Evolutionary conservation across 2,113 vertebrate genomes (phyloP).

Genomic region (Megaceryle maxima): DNA sequence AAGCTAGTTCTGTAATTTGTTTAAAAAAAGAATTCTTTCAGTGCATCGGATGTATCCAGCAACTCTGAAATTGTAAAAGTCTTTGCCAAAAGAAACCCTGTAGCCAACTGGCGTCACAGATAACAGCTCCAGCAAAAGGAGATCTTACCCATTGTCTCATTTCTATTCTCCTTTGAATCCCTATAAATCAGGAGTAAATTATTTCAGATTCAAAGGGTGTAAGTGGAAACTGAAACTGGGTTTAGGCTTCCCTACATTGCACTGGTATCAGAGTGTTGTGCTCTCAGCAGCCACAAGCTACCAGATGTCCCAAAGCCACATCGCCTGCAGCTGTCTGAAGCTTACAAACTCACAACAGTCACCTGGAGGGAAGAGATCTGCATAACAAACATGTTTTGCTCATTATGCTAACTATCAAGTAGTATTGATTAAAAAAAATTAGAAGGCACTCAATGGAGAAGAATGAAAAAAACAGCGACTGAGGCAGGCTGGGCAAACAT

Average conservation of each 20-base stretch:
- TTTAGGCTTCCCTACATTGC: not conserved
- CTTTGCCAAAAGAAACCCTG: not conserved
- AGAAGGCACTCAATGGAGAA: not conserved
- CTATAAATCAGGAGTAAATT: not conserved
- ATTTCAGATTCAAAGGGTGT: not conserved
- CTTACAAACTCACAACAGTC: not conserved
- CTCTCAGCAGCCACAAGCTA: not conserved
- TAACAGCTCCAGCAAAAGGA: not conserved
- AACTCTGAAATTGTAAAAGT: not conserved
- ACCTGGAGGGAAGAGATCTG: not conserved
- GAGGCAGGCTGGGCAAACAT: not conserved
- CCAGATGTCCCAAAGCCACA: not conserved
- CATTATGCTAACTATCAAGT: not conserved
- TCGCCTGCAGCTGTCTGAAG: not conserved
- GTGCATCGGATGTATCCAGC: not conserved
- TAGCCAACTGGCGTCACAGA: fast-evolving
- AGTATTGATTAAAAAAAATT: not conserved
- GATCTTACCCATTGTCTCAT: not conserved
- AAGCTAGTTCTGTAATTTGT: not conserved
- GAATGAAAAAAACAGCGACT: not conserved
- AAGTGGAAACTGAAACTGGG: not conserved
- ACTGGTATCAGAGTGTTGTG: not conserved
- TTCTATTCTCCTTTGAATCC: not conserved
- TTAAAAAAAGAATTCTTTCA: not conserved
- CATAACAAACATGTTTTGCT: fast-evolving